Evolutionary conservation across 2,113 vertebrate species (phyloP).

Genomic region (Odontophorus gujanensis): DNA sequence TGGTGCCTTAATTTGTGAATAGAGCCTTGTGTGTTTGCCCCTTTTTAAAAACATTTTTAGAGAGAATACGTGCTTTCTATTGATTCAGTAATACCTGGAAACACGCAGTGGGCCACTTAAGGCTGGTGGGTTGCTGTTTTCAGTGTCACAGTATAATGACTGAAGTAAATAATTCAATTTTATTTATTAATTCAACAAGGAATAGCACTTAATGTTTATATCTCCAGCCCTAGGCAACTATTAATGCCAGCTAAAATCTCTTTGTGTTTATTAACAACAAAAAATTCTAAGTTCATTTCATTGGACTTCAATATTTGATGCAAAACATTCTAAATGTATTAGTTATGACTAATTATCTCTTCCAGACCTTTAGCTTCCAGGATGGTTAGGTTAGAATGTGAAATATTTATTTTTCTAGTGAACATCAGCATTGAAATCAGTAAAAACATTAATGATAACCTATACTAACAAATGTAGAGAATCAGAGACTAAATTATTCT

Average conservation of each 20-base stretch:
- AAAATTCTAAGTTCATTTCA: constrained; percentile 14
- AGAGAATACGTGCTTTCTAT: background rate
- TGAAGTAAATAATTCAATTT: background rate
- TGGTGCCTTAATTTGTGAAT: background rate
- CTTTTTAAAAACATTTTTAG: background rate
- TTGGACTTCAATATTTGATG: background rate
- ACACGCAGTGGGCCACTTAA: background rate
- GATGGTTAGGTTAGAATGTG: background rate
- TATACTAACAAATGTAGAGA: background rate
- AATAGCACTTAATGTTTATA: background rate
- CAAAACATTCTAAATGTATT: background rate
- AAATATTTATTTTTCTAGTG: background rate
- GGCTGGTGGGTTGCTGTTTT: background rate
- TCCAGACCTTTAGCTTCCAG: background rate
- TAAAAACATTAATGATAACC: background rate
- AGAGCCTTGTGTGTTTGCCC: background rate
- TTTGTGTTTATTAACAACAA: constrained; percentile 28
- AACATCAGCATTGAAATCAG: background rate
- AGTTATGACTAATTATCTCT: background rate
- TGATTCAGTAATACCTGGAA: background rate
- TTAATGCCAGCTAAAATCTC: constrained; percentile 30
- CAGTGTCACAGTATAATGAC: background rate
- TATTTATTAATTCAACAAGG: background rate
- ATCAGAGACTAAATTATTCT: background rate
- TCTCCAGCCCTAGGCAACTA: background rate